A percentile compares a stretch with the other conserved stretches of the same genome.
phyloP scores from a whole-genome alignment of 2,888 invertebrate species.

The Spisula solida region DNA sequence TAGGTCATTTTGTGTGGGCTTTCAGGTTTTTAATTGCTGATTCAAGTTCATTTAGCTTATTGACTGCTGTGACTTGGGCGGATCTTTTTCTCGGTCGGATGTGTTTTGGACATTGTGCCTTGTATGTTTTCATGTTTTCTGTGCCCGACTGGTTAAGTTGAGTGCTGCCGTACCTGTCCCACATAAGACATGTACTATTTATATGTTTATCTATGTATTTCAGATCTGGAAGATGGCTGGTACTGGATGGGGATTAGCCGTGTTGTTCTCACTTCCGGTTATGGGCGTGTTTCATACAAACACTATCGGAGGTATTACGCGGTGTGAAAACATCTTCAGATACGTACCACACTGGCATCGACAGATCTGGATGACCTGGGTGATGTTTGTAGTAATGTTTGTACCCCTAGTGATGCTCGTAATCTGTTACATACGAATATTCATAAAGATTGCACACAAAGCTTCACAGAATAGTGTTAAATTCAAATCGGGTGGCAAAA shows the following conservation, averaged over 20 bases:
- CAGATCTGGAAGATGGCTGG: constrained; percentile 81
- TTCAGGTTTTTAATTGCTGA: too few relatives aligned
- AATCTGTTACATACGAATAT: constrained; percentile 86
- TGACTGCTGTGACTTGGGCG: too few relatives aligned
- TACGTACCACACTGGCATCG: constrained; percentile 79
- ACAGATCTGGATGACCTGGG: constrained; percentile 82
- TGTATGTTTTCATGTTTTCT: too few relatives aligned
- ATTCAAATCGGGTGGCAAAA: constrained; percentile 78
- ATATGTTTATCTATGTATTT: too few relatives aligned
- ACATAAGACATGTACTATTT: too few relatives aligned
- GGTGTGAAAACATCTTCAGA: constrained; percentile 85
- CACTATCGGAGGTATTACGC: constrained; percentile 71
- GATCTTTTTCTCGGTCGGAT: too few relatives aligned
- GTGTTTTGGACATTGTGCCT: too few relatives aligned
- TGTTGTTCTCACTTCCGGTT: constrained; percentile 81
- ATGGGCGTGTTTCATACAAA: constrained; percentile 82
- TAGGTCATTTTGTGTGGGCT: too few relatives aligned
- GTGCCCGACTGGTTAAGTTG: too few relatives aligned
- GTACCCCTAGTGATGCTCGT: constrained; percentile 84
- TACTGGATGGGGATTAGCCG: constrained; percentile 81
- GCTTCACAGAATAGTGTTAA: constrained; percentile 79
- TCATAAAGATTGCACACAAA: constrained; percentile 85
- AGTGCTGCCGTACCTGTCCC: too few relatives aligned
- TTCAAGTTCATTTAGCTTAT: too few relatives aligned
- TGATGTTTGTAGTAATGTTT: constrained; percentile 83